phyloP scores from a whole-genome alignment of 2,888 invertebrate genomes.

The Eucera pruinosa region DNA sequence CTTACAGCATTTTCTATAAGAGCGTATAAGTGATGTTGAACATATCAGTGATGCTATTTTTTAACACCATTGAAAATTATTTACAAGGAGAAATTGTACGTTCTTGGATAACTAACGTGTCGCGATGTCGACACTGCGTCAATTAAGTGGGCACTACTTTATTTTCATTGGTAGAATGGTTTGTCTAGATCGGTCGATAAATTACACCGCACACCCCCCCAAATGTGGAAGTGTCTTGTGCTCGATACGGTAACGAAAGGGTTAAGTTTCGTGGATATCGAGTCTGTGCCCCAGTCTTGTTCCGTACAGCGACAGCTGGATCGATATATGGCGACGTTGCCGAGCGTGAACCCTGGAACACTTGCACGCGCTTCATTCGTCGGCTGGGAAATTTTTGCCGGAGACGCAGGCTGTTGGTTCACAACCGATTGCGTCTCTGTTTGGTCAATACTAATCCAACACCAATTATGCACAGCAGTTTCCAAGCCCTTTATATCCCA shows the following conservation, averaged over 20 bases:
- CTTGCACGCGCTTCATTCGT: slow-evolving; percentile 61
- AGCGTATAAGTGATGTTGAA: no score
- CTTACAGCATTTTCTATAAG: no score
- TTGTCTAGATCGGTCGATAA: slow-evolving; percentile 23
- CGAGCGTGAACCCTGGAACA: slow-evolving; percentile 72
- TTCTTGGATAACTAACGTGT: no score
- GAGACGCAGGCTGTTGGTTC: not conserved
- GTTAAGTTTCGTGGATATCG: slow-evolving; percentile 65
- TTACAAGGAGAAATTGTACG: no score
- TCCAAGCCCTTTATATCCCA: slow-evolving; percentile 73
- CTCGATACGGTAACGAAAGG: slow-evolving; percentile 56
- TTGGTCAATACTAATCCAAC: slow-evolving; percentile 60
- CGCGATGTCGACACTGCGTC: no score
- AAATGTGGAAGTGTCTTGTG: slow-evolving; percentile 13
- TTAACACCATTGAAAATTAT: no score
- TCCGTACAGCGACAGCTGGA: slow-evolving; percentile 71
- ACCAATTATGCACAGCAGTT: slow-evolving; percentile 71
- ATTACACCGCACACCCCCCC: not conserved
- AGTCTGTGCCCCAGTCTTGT: slow-evolving; percentile 71
- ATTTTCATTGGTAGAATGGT: no score
- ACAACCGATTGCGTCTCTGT: not conserved
- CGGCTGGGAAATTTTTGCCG: slow-evolving; percentile 51
- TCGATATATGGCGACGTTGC: slow-evolving; percentile 77
- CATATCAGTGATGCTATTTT: no score
- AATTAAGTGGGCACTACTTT: no score